A percentile compares a stretch with the other conserved stretches of the same genome.
Conservation (phyloP, 2,797 vertebrate species). For the Chaunax sp. region DNA sequence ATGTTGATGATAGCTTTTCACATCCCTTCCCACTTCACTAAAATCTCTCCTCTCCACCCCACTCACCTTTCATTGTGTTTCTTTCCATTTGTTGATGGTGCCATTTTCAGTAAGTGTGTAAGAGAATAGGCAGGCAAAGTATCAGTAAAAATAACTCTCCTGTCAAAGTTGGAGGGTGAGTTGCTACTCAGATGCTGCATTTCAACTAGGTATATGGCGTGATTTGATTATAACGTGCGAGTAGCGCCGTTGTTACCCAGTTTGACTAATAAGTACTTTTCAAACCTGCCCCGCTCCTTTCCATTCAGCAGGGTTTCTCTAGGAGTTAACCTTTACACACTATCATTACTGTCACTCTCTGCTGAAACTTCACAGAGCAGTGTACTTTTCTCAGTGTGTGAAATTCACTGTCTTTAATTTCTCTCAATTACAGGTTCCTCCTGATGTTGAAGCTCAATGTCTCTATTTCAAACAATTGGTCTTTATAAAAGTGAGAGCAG, state of each 20-base stretch:
- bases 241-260: constrained; percentile 86
- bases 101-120: constrained; percentile 51
- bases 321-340: constrained; percentile 82
- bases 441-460: constrained; percentile 48
- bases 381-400: constrained; percentile 54
- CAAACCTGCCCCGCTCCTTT: constrained; percentile 77
- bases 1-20: no score
- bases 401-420: constrained; percentile 69
- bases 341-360: constrained; percentile 82
- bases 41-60: constrained; percentile 7
- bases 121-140: constrained; percentile 67
- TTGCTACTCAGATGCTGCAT: constrained; percentile 84
- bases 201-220: constrained; percentile 85
- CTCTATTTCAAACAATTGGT: constrained; percentile 9
- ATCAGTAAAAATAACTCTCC: constrained; percentile 77
- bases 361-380: constrained; percentile 76
- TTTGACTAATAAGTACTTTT: constrained; percentile 91
- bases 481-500: constrained; percentile 38
- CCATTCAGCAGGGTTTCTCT: constrained; percentile 79
- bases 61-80: constrained; percentile 82
- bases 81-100: constrained; percentile 86
- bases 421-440: constrained; percentile 65
- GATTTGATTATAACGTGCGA: constrained; percentile 89
- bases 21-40: constrained; percentile 45
- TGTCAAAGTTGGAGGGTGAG: constrained; percentile 77